Conservation (phyloP, 2,113 vertebrate species). For the Cygnus buccinator region DNA sequence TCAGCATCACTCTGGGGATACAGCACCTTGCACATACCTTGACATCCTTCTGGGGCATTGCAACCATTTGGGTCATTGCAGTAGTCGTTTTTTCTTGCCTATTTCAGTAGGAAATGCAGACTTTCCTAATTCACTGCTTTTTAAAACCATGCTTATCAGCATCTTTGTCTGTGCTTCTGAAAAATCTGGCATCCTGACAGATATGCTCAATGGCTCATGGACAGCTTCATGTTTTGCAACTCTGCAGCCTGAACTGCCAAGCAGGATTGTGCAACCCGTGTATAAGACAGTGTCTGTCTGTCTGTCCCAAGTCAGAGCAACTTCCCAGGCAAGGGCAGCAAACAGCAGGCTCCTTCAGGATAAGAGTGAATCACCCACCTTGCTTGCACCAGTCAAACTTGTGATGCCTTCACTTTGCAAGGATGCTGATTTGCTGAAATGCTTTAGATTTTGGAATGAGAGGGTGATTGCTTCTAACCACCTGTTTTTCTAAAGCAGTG, state of each 20-base stretch:
- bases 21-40: fast-evolving
- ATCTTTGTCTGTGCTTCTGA: not conserved
- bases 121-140: not conserved
- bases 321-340: not conserved
- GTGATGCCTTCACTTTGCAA: not conserved
- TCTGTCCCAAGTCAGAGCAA: not conserved
- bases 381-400: not conserved
- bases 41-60: fast-evolving
- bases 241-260: fast-evolving
- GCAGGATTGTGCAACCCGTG: not conserved
- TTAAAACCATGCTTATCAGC: fast-evolving
- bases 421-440: not conserved
- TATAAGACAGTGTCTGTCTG: not conserved
- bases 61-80: not conserved
- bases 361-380: not conserved
- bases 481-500: not conserved
- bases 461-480: not conserved
- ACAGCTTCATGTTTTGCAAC: not conserved
- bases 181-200: not conserved
- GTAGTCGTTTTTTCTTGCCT: not conserved
- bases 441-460: not conserved
- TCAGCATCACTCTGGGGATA: not conserved
- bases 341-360: not conserved
- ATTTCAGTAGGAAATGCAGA: not conserved
- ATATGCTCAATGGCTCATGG: not conserved